These are phyloP conservation scores for Ectemnius lituratus DNA, from an alignment of 2,888 invertebrate species.

Conservation along the genomic window DNA sequence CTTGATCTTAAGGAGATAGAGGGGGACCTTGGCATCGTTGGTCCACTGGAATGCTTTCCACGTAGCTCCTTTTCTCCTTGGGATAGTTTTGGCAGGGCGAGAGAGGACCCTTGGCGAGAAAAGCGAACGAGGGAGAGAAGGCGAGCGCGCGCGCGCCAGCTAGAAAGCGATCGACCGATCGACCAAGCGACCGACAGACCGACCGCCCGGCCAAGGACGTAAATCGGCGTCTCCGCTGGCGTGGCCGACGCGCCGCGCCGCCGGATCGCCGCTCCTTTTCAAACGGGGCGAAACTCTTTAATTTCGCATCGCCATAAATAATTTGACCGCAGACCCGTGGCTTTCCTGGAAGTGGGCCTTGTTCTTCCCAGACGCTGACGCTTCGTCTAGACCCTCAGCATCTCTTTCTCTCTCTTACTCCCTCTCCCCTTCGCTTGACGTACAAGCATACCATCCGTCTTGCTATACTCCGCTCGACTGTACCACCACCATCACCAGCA, in stretches of 20 bases:
- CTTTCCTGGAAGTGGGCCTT: conserved; percentile 71
- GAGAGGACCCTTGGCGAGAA: not conserved
- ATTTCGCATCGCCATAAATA: conserved; percentile 77
- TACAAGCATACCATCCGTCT: conserved; percentile 35
- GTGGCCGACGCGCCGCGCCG: conserved; percentile 45
- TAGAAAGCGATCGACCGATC: conserved; percentile 28
- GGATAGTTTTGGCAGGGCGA: not conserved
- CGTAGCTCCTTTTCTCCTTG: not conserved
- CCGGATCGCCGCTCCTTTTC: conserved; percentile 68
- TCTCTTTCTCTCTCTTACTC: no score
- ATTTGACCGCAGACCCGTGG: conserved; percentile 74
- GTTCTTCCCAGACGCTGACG: conserved; percentile 52
- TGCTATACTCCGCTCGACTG: conserved; percentile 12
- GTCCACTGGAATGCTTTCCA: not conserved
- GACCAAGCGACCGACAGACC: conserved; percentile 23
- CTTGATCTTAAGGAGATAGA: not conserved
- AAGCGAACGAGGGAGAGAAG: conserved; percentile 1
- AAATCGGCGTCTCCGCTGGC: conserved; percentile 62
- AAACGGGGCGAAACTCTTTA: conserved; percentile 74
- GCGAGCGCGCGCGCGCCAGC: not conserved
- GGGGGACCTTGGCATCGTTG: not conserved
- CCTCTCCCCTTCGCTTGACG: conserved; percentile 32
- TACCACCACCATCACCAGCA: no score
- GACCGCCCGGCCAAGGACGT: conserved; percentile 63
- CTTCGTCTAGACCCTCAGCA: conserved; percentile 34